Conservation (phyloP, 1,140 invertebrate species). For the Cotesia chilonis region DNA sequence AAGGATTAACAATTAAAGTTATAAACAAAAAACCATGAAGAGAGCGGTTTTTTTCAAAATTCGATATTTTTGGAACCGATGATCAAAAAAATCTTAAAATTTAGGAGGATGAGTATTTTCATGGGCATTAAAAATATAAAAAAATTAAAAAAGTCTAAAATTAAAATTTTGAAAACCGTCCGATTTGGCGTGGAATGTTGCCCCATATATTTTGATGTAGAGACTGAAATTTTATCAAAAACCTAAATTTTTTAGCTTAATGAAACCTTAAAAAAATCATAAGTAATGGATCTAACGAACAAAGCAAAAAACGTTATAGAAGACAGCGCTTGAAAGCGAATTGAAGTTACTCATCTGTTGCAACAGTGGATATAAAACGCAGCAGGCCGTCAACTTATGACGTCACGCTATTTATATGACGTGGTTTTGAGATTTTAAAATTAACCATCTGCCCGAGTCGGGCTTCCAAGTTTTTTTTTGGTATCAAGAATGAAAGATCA, state of each 20-base stretch:
- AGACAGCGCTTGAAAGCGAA: neutral
- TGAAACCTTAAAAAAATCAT: no score
- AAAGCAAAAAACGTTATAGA: neutral
- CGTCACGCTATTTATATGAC: neutral
- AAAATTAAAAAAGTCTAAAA: no score
- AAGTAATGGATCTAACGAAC: neutral
- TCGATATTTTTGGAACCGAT: no score
- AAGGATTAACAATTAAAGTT: no score
- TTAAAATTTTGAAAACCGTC: no score
- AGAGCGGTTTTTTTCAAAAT: no score
- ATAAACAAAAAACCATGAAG: no score
- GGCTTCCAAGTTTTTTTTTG: conserved; percentile 9
- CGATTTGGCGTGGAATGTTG: no score
- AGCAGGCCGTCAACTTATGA: neutral
- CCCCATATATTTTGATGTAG: neutral
- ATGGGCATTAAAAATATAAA: no score
- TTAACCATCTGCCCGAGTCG: neutral
- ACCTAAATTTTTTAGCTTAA: no score
- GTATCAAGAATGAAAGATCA: neutral
- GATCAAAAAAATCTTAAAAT: no score
- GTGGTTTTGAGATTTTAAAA: conserved; percentile 7
- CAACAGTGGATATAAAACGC: neutral
- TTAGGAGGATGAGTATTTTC: no score
- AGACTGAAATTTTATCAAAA: neutral
- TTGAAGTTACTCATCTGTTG: neutral